Percentiles rank a stretch among this genome's conserved stretches.
These are phyloP conservation scores for Dryobota labecula DNA, from an alignment of 2,888 invertebrate species.

Conservation along the genomic window DNA sequence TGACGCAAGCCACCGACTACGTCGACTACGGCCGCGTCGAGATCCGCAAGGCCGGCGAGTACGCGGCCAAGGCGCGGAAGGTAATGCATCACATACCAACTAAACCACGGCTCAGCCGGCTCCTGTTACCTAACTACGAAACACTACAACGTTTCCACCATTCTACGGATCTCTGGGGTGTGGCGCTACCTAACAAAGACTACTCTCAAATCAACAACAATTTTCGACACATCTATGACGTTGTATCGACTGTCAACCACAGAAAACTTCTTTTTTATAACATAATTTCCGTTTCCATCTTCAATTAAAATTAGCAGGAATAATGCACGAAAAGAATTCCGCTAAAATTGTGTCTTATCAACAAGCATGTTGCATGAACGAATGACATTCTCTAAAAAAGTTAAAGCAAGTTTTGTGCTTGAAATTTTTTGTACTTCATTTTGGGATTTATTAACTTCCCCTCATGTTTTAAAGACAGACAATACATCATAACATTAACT, in stretches of 20 bases:
- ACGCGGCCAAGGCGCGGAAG: constrained; percentile 97
- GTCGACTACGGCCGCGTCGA: constrained; percentile 95
- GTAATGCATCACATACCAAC: constrained; percentile 86
- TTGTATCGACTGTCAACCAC: constrained; percentile 21
- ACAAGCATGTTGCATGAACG: constrained; percentile 59
- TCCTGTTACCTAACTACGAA: constrained; percentile 58
- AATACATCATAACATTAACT: constrained; percentile 11
- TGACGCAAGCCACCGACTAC: constrained; percentile 96
- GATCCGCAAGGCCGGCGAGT: constrained; percentile 94
- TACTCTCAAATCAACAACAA: constrained; percentile 31
- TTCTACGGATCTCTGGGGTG: constrained; percentile 46
- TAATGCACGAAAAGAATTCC: constrained; percentile 22
- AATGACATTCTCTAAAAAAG: constrained; percentile 9
- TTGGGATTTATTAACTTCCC: background rate
- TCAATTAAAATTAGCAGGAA: constrained; percentile 25
- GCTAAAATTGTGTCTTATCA: constrained; percentile 7
- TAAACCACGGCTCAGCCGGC: constrained; percentile 47
- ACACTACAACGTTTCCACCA: constrained; percentile 33
- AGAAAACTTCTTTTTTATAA: constrained; percentile 19
- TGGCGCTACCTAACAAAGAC: constrained; percentile 53
- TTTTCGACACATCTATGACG: constrained; percentile 30
- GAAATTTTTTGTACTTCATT: background rate
- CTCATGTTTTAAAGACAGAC: background rate
- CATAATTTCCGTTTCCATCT: constrained; percentile 32
- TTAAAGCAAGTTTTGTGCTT: background rate